Evolutionary conservation across 2,888 invertebrate genomes (phyloP).

Genomic region (Lottia gigantea): DNA sequence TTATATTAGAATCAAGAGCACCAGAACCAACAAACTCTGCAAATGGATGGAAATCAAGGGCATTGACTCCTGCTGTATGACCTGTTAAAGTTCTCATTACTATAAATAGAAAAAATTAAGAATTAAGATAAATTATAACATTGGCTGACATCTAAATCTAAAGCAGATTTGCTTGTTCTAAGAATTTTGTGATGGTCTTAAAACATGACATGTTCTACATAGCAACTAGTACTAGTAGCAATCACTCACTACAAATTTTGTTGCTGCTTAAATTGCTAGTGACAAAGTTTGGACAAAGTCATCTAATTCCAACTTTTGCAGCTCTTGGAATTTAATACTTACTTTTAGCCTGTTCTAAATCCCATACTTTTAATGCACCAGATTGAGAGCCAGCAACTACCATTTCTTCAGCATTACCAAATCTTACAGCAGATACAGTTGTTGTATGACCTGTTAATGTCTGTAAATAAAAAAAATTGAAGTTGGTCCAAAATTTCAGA

Average conservation of each 20-base stretch:
- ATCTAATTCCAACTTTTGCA: no score
- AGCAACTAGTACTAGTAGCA: no score
- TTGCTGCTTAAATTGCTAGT: no score
- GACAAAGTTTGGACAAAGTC: no score
- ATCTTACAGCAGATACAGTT: constrained; percentile 92
- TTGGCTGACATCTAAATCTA: background rate
- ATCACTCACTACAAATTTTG: no score
- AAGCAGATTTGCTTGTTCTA: no score
- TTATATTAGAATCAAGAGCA: constrained; percentile 89
- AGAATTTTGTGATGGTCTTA: no score
- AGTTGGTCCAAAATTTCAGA: no score
- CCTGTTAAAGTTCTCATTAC: constrained; percentile 89
- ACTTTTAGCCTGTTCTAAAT: constrained; percentile 90
- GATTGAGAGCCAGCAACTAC: constrained; percentile 94
- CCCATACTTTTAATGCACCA: constrained; percentile 95
- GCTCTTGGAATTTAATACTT: constrained; percentile 33
- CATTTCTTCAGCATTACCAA: constrained; percentile 89
- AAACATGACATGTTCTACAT: no score
- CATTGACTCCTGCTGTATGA: constrained; percentile 85
- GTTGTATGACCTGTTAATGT: constrained; percentile 90
- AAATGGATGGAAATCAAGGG: constrained; percentile 95
- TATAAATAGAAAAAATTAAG: constrained; percentile 48
- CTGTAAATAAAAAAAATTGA: constrained; percentile 46
- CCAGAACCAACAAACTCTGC: constrained; percentile 94
- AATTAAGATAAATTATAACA: background rate